Base-by-base conservation (phyloP, 2,888 invertebrate species). In the Caenorhabditis becei region DNA sequence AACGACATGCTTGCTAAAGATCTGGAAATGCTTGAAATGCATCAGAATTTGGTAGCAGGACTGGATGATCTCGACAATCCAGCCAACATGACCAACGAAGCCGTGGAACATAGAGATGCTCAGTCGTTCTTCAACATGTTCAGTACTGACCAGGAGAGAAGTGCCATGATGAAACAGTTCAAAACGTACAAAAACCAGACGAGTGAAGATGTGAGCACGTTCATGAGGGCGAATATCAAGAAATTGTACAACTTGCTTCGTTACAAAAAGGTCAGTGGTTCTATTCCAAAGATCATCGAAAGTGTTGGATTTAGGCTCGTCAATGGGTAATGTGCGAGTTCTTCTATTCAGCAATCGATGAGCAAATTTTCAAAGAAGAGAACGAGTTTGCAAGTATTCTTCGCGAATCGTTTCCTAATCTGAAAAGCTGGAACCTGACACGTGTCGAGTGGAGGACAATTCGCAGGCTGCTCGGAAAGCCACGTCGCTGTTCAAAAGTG, bases 301-400 rank as follows among this genome's bases (percentile, higher is more conserved):
- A n/a, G n/a, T n/a, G n/a, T 20, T 20, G 2, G 2, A 18, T 49
- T 20, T 16, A 97, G 98, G 83, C 86, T 7, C 80, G 85, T 47
- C 86, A 88, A 58, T 91, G 88, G 83, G 97, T 98, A 10, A 97
- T 97, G 92, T 98, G 96, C 92, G 99, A 99, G 92, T 99, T 97
- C 95, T 99, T 99, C 92, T 99, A 99, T 92, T 97, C 98, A 87
- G 97, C 97, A 91, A 95, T 99, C 88, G 99, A 99, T 91, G 93
- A 94, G 93, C 94, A 92, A 92, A 93, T 99, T 44, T 98, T 99
- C 92, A 94, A 95, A 86, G 96, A 96, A 44, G 97, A 97, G 91
- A 97, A 97, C 92, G 98, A 99, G 92, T 98, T 98, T 91, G 95
- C 95, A 92, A 95, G 95, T 84, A 97, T 97, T 10, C 16, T 99